Evolutionary conservation across 1,140 invertebrate species (phyloP), one percentile per base, ranked within the genome.

Genomic region (Macrosteles quadrilineatus): DNA sequence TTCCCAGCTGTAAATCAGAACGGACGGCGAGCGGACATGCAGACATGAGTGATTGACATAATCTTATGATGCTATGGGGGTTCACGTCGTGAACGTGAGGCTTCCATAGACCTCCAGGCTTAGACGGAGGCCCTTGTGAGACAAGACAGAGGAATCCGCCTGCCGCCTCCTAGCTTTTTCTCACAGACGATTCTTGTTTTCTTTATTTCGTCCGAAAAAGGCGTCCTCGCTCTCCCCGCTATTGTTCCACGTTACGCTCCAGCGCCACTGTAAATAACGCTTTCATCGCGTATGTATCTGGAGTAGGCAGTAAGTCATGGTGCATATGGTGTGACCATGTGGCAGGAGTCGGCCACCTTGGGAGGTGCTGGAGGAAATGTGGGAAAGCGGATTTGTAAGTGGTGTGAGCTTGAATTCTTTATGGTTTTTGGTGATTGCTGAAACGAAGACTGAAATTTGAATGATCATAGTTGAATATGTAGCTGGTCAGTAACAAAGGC

Each of bases 121-220:
- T 50, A 50, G 47, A n/a, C 47, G 47, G 14, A 3, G 4, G 36
- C n/a, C n/a, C 47, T 50, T 17, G 14, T 21, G 14, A 6, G 47
- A 50, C 47, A 50, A 50, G 47, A n/a, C 47, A 4, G 3, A 50
- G 47, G 47, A 50, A 50, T 50, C 47, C 47, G 47, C n/a, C 47
- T 19, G 4, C 4, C 47, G n/a, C 47, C 47, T 50, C 47, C 14
- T 4, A n/a, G 21, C n/a, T 17, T 40, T 17, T 19, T 50, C 21
- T 50, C n/a, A 9, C 47, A 11, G 4, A 50, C 47, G n/a, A 19
- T 4, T 50, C 47, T 21, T 50, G 47, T 50, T 50, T 50, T 21
- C 47, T 50, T 50, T 50, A 50, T 50, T 50, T 50, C 47, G 14
- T 50, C 47, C 47, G 4, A 50, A 50, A 50, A 50, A 50, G 47